phyloP scores from a whole-genome alignment of 1,140 invertebrate species.

The Drosophila watanabei region DNA sequence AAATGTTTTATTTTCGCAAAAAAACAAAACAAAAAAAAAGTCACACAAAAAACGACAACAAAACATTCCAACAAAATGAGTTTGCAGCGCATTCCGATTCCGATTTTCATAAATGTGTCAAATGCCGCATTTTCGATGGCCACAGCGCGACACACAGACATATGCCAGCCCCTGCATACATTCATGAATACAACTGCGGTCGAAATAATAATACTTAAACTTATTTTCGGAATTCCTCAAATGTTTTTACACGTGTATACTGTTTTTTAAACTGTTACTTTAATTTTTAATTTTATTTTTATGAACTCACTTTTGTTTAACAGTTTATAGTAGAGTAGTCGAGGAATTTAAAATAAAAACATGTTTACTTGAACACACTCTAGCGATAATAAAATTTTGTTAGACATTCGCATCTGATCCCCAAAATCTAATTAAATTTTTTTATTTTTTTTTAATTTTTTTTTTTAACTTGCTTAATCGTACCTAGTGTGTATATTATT shows the following conservation, averaged over 20 bases:
- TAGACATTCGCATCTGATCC: too few relatives aligned
- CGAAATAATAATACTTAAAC: background rate
- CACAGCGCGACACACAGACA: slow-evolving; percentile 28
- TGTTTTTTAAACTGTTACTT: background rate
- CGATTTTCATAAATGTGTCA: slow-evolving; percentile 83
- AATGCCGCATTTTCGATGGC: slow-evolving; percentile 80
- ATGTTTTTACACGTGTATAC: background rate
- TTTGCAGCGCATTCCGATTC: slow-evolving; percentile 79
- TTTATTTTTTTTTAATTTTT: too few relatives aligned
- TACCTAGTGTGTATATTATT: too few relatives aligned
- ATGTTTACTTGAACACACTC: too few relatives aligned
- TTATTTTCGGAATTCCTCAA: background rate
- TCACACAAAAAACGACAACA: slow-evolving; percentile 46
- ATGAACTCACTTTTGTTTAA: too few relatives aligned
- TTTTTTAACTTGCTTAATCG: too few relatives aligned
- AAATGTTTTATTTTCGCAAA: slow-evolving; percentile 53
- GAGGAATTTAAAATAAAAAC: too few relatives aligned
- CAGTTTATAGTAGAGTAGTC: too few relatives aligned
- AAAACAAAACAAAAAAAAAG: slow-evolving; percentile 40
- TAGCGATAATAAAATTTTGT: too few relatives aligned
- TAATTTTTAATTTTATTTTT: background rate
- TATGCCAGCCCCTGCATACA: slow-evolving; percentile 8
- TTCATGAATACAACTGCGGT: slow-evolving; percentile 10
- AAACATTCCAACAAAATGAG: slow-evolving; percentile 83
- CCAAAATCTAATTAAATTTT: too few relatives aligned